Evolutionary conservation across 2,113 vertebrate species (phyloP), one percentile per base, ranked within the genome.

Genomic region (Oreochromis aureus): DNA sequence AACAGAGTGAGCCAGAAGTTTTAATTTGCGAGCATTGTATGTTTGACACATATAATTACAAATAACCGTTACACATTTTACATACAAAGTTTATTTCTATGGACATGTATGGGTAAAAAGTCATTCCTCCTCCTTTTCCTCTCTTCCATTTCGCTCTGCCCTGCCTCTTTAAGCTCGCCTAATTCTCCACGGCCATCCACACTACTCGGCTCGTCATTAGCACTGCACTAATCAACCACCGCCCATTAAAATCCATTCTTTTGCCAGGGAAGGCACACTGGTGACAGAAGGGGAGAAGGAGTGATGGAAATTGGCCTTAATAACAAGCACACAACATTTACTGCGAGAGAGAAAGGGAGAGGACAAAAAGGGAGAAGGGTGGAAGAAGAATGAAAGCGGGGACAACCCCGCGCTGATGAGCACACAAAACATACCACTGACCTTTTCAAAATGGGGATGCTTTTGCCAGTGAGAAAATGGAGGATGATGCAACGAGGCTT

Each of bases 261-360:
- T 80, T 58, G 51, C 81, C 13, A 3, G 85, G 6, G 18, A 54
- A 86, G 86, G 82, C 53, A 0, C 10, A 2, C 86, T 48, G 81
- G 84, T 92, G 92, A 93, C 91, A 93, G 80, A 58, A 63, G 51
- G 76, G 15, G 59, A 30, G 80, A 86, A 36, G 58, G 41, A 81
- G 61, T 90, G 90, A 94, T 87, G 89, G 87, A 92, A 93, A 95
- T 91, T 93, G 92, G 88, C 81, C 89, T 88, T 94, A 94, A 95
- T 95, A 90, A 90, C 80, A 81, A 32, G 86, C 51, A 10, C 22
- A 36, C 61, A 90, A 85, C 63, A 2, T 88, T 79, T 59, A 71
- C 84, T 39, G 76, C 56, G 71, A 36, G 10, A 79, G 22, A 69
- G 39, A 22, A 7, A 88, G 48, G 34, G 9, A 41, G 53, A 84